Evolutionary conservation across 2,888 invertebrate genomes (phyloP).

Genomic region (Parasteatoda lunata): DNA sequence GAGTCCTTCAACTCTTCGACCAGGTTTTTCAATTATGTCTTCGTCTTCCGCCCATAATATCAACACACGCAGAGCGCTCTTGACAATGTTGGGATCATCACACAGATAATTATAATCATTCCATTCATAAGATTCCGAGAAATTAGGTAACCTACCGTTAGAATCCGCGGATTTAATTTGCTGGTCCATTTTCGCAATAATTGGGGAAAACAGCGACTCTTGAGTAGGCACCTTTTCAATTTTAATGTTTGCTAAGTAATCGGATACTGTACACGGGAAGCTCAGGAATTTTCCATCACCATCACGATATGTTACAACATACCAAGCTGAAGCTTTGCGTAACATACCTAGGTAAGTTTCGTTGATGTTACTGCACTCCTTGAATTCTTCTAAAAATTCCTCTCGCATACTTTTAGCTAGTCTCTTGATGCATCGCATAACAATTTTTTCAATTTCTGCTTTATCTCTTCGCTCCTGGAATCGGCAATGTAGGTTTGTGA

Average conservation of each 20-base stretch:
- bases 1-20: not conserved
- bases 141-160: not conserved
- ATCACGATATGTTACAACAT: slow-evolving; percentile 51
- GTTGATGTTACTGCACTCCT: not conserved
- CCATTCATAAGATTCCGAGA: not conserved
- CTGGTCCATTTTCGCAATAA: slow-evolving; percentile 34
- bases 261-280: slow-evolving; percentile 62
- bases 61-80: slow-evolving; percentile 23
- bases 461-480: slow-evolving; percentile 55
- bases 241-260: slow-evolving; percentile 49
- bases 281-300: slow-evolving; percentile 44
- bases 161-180: slow-evolving; percentile 9
- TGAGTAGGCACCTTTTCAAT: not conserved
- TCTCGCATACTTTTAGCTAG: slow-evolving; percentile 35
- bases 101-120: not conserved
- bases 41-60: slow-evolving; percentile 52
- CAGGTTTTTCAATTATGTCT: slow-evolving; percentile 19
- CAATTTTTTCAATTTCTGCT: slow-evolving; percentile 56
- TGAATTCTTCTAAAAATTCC: slow-evolving; percentile 61
- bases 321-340: slow-evolving; percentile 67
- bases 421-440: slow-evolving; percentile 35
- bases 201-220: slow-evolving; percentile 16
- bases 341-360: slow-evolving; percentile 1
- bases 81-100: slow-evolving; percentile 9
- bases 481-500: slow-evolving; percentile 51